These are phyloP conservation scores for Nanorana parkeri DNA, from an alignment of 2,113 vertebrate species.

Conservation along the genomic window DNA sequence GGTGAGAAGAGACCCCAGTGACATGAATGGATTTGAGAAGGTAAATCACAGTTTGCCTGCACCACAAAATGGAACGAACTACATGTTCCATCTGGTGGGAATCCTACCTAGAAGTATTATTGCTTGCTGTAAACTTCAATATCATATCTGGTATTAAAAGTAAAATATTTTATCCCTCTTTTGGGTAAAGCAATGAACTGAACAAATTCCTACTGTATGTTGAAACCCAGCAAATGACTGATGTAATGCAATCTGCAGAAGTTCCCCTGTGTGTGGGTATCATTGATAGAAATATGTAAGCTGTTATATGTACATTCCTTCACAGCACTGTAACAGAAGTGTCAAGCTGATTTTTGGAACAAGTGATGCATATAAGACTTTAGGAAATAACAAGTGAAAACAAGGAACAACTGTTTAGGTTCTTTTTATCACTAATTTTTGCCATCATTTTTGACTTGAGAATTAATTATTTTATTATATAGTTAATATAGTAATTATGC, in stretches of 20 bases:
- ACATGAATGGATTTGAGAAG: too few species aligned
- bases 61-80: too few species aligned
- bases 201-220: not conserved
- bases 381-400: constrained; percentile 13
- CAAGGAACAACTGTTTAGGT: not conserved
- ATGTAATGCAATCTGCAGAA: constrained; percentile 4
- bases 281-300: constrained; percentile 21
- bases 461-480: too few species aligned
- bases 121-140: not conserved
- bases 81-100: too few species aligned
- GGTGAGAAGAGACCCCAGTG: too few species aligned
- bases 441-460: too few species aligned
- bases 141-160: constrained; percentile 6
- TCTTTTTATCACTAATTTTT: too few species aligned
- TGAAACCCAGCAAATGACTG: not conserved
- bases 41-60: too few species aligned
- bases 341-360: constrained; percentile 26
- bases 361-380: constrained; percentile 1
- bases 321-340: constrained; percentile 17
- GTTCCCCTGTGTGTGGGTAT: constrained; percentile 24
- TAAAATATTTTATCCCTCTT: not conserved
- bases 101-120: too few species aligned
- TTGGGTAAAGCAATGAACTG: not conserved
- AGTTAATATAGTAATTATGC: too few species aligned
- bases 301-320: constrained; percentile 36